A percentile compares a stretch with the other conserved stretches of the same genome.
Conservation (phyloP, 2,888 invertebrate species). For the Diploptera punctata region DNA sequence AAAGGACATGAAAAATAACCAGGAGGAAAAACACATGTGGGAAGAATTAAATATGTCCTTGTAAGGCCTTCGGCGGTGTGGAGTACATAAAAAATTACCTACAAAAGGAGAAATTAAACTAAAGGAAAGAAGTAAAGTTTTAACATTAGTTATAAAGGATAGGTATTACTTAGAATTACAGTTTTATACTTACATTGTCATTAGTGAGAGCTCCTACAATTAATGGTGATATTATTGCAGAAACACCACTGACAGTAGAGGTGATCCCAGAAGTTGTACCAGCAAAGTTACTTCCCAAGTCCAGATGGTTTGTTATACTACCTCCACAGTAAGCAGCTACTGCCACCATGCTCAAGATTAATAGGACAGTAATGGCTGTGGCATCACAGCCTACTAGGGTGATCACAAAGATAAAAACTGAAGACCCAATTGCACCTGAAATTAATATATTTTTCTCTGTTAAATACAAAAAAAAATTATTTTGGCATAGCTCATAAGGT, state of each 20-base stretch:
- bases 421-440: slow-evolving; percentile 23
- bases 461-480: no score
- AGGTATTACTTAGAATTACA: no score
- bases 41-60: no score
- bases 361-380: not conserved
- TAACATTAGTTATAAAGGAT: no score
- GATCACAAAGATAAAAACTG: slow-evolving; percentile 8
- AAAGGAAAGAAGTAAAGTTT: no score
- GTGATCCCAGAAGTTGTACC: slow-evolving; percentile 52
- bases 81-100: no score
- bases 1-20: no score
- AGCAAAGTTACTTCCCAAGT: slow-evolving; percentile 52
- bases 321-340: slow-evolving; percentile 42
- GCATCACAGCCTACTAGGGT: slow-evolving; percentile 29
- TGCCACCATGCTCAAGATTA: slow-evolving; percentile 7
- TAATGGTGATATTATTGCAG: slow-evolving; percentile 50
- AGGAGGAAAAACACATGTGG: no score
- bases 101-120: no score
- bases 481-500: no score
- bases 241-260: slow-evolving; percentile 49
- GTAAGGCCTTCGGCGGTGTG: no score
- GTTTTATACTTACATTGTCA: not conserved
- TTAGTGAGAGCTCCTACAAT: slow-evolving; percentile 48
- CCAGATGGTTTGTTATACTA: slow-evolving; percentile 50
- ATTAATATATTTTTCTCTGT: no score